These are phyloP conservation scores for Drosophila incognita DNA, from an alignment of 2,888 invertebrate genomes.

Conservation along the genomic window DNA sequence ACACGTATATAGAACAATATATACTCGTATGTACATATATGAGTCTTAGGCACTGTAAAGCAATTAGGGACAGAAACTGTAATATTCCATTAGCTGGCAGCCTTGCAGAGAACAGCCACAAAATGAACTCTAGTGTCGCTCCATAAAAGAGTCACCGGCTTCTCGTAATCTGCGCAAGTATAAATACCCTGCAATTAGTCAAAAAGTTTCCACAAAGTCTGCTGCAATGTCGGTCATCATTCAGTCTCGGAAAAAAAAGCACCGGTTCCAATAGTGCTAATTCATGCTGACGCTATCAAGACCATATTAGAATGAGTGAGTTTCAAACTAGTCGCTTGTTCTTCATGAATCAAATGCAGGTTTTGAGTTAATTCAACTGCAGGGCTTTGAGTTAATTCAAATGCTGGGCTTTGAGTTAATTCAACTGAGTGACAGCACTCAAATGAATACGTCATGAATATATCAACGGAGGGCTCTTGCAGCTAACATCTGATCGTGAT, in stretches of 20 bases:
- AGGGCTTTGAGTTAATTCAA: conserved; percentile 3
- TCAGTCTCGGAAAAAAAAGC: conserved; percentile 16
- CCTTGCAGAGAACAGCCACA: background rate
- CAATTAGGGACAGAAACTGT: conserved; percentile 29
- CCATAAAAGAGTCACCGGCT: conserved; percentile 2
- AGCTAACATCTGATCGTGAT: conserved; percentile 29
- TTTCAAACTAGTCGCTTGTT: conserved; percentile 22
- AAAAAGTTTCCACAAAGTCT: conserved; percentile 72
- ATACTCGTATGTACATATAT: background rate
- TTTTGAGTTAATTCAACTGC: conserved; percentile 40
- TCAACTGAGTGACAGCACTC: conserved; percentile 12
- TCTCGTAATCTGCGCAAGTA: conserved; percentile 41
- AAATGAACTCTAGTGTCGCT: conserved; percentile 4
- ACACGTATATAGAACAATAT: conserved; percentile 5
- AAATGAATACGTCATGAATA: background rate
- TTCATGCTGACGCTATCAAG: conserved; percentile 68
- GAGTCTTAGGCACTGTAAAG: conserved; percentile 17
- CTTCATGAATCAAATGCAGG: conserved; percentile 58
- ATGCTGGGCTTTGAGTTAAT: conserved; percentile 11
- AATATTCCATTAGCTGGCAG: conserved; percentile 40
- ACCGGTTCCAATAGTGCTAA: conserved; percentile 30
- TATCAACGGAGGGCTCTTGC: background rate
- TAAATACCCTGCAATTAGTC: conserved; percentile 55
- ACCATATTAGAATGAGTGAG: conserved; percentile 5
- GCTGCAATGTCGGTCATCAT: conserved; percentile 11